A percentile compares a stretch with the other conserved stretches of the same genome.
phyloP scores from a whole-genome alignment of 2,113 vertebrate species.

The Xerus inauris region DNA sequence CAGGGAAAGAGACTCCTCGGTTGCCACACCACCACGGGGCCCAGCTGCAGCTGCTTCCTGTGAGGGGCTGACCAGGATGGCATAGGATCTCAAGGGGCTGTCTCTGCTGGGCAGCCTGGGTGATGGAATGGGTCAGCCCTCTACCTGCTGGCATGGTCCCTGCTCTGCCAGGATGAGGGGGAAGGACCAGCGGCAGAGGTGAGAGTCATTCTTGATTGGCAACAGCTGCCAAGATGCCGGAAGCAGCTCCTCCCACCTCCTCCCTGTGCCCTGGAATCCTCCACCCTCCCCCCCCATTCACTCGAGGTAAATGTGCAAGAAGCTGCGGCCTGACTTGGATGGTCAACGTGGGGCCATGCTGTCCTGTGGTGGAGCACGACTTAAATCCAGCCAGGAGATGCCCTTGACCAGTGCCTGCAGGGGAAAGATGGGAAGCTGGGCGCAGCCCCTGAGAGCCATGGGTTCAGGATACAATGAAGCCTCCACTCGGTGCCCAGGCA shows the following conservation, averaged over 20 bases:
- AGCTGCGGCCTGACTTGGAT: fast-evolving
- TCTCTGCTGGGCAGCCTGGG: not conserved
- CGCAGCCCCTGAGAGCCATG: fast-evolving
- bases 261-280: not conserved
- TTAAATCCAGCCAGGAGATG: not conserved
- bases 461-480: fast-evolving
- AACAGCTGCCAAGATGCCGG: not conserved
- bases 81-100: not conserved
- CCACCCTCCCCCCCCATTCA: not conserved
- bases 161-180: not conserved
- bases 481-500: not conserved
- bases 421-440: not conserved
- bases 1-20: fast-evolving
- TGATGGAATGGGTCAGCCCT: fast-evolving
- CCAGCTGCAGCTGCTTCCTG: not conserved
- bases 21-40: fast-evolving
- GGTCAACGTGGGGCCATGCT: no score
- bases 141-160: fast-evolving
- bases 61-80: not conserved
- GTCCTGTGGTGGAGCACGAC: not conserved
- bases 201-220: not conserved
- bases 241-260: constrained; percentile 11
- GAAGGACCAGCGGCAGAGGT: not conserved
- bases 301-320: not conserved
- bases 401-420: not conserved